These are phyloP conservation scores for Calliphora vicina DNA, from an alignment of 1,140 invertebrate species.

Conservation along the genomic window DNA sequence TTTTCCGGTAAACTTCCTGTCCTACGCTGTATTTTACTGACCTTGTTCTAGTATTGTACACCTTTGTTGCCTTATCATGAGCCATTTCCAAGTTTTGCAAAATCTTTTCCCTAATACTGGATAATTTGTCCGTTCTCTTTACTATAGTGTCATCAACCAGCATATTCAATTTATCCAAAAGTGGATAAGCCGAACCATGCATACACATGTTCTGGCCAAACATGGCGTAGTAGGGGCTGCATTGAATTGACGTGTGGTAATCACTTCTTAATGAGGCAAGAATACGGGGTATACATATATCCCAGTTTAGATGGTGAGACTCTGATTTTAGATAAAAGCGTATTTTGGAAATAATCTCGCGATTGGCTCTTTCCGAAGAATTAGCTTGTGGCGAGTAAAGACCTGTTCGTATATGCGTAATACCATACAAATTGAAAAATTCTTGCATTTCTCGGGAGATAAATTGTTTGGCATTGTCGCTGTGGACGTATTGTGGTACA, in stretches of 20 bases:
- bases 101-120: neutral
- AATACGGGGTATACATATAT: neutral
- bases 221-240: neutral
- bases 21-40: no score
- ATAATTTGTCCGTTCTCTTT: neutral
- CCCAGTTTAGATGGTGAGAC: neutral
- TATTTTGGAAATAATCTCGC: conserved; percentile 13
- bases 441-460: neutral
- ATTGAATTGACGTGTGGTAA: neutral
- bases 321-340: neutral
- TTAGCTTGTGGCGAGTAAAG: conserved; percentile 12
- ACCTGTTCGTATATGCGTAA: neutral
- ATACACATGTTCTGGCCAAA: conserved; percentile 11
- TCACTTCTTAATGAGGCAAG: neutral
- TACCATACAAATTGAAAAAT: neutral
- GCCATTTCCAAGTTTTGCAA: neutral
- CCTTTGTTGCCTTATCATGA: neutral
- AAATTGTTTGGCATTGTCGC: neutral
- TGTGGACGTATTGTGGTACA: neutral
- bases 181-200: neutral
- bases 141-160: neutral
- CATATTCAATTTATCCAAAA: conserved; percentile 15
- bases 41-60: no score
- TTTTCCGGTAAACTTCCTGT: no score
- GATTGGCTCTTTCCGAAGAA: neutral